Evolutionary conservation across 2,797 vertebrate species (phyloP).

Genomic region (Anableps anableps): DNA sequence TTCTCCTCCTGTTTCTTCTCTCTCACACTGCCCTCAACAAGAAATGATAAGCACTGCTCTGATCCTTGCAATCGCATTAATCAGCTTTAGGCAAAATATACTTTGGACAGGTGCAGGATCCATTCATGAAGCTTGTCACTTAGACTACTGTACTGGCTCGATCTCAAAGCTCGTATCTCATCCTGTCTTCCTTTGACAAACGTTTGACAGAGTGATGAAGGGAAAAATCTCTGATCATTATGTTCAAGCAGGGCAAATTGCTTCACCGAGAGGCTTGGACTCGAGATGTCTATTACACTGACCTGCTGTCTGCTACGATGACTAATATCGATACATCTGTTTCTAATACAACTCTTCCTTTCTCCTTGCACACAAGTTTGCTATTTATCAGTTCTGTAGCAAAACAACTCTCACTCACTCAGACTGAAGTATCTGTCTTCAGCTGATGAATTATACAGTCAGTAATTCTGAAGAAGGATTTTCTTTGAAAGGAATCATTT

Average conservation of each 20-base stretch:
- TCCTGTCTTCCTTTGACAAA: slow-evolving; percentile 40
- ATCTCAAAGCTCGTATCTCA: slow-evolving; percentile 31
- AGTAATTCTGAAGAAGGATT: background rate
- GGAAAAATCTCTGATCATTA: slow-evolving; percentile 55
- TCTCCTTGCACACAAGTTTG: slow-evolving; percentile 45
- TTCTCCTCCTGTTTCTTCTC: slow-evolving; percentile 65
- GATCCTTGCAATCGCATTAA: slow-evolving; percentile 59
- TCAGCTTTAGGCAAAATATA: slow-evolving; percentile 61
- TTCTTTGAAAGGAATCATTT: background rate
- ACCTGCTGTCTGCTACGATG: slow-evolving; percentile 51
- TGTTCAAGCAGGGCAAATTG: slow-evolving; percentile 49
- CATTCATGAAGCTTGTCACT: slow-evolving; percentile 35
- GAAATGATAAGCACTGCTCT: slow-evolving; percentile 49
- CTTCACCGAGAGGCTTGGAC: slow-evolving; percentile 53
- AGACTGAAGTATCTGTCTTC: slow-evolving; percentile 38
- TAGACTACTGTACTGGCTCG: slow-evolving; percentile 23
- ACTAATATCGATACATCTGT: slow-evolving; percentile 49
- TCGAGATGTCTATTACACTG: slow-evolving; percentile 49
- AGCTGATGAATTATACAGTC: slow-evolving; percentile 38
- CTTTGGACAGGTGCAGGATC: slow-evolving; percentile 64
- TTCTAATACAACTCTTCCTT: slow-evolving; percentile 40
- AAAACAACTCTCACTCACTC: slow-evolving; percentile 30
- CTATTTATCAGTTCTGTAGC: slow-evolving; percentile 34
- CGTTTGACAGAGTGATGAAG: slow-evolving; percentile 55
- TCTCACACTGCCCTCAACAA: slow-evolving; percentile 49